Evolutionary conservation across 35 echinoderm and acorn worm genomes (phyloP).

Genomic region (Acanthaster planci): DNA sequence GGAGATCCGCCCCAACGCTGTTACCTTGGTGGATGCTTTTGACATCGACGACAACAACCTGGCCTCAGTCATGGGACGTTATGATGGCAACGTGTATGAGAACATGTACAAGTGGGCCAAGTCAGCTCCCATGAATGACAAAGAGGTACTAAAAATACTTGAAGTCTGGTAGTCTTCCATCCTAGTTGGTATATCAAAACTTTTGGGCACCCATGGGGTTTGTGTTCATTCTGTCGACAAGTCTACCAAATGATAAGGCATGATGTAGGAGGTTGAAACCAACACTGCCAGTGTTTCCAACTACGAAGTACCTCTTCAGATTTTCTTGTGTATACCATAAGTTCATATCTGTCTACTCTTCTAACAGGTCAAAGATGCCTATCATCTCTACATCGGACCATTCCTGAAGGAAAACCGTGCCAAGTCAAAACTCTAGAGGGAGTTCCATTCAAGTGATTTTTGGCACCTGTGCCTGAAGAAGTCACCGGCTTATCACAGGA

Average conservation of each 20-base stretch:
- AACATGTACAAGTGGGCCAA: slow-evolving; percentile 98
- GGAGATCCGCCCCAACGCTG: slow-evolving; percentile 70
- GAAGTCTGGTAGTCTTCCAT: too few relatives aligned
- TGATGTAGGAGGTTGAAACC: neutral
- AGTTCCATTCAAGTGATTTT: neutral
- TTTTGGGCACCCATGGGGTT: too few relatives aligned
- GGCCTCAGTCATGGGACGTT: slow-evolving; percentile 80
- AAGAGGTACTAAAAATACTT: slow-evolving; percentile 62
- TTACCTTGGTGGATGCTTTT: slow-evolving; percentile 88
- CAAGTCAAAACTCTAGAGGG: slow-evolving; percentile 51
- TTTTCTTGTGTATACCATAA: neutral
- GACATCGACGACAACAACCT: slow-evolving; percentile 78
- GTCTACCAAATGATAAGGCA: too few relatives aligned
- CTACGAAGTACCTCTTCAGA: too few relatives aligned
- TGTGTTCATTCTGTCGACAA: too few relatives aligned
- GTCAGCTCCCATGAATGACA: slow-evolving; percentile 74
- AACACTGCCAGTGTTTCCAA: neutral
- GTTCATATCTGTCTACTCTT: neutral
- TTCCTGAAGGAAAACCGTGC: slow-evolving; percentile 86
- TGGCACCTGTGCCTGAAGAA: too few relatives aligned
- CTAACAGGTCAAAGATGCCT: slow-evolving; percentile 77
- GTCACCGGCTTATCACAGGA: too few relatives aligned
- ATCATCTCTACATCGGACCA: slow-evolving; percentile 71
- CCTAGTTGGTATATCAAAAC: too few relatives aligned
- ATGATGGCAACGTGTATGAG: slow-evolving; percentile 98